Evolutionary conservation across 2,888 invertebrate genomes (phyloP).

Genomic region (Balanococcus diminutus): DNA sequence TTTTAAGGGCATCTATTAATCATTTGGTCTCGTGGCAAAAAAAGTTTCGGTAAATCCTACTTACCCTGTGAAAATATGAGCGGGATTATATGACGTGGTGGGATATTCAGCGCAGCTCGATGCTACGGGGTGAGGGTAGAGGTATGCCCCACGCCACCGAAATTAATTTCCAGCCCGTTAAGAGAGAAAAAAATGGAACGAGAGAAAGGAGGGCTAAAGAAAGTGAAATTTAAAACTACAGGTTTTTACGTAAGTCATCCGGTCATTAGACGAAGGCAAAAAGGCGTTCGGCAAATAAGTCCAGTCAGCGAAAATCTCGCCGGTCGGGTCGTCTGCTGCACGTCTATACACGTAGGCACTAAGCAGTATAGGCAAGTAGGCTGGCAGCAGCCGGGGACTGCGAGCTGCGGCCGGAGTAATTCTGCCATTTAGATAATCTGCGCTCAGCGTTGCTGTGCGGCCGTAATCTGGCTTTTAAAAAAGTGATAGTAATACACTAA

Average conservation of each 20-base stretch:
- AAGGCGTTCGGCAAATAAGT: neutral
- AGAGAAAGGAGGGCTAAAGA: too few relatives aligned
- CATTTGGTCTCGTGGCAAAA: too few relatives aligned
- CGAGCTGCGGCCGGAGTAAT: slow-evolving; percentile 18
- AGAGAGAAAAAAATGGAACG: neutral
- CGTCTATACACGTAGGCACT: neutral
- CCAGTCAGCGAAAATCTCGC: slow-evolving; percentile 9
- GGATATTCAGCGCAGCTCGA: neutral
- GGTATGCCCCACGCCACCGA: too few relatives aligned
- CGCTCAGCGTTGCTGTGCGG: neutral
- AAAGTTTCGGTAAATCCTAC: too few relatives aligned
- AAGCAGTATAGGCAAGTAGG: too few relatives aligned
- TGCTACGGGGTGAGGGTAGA: too few relatives aligned
- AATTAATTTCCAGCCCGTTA: neutral
- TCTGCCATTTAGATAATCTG: slow-evolving; percentile 55
- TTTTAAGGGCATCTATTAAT: too few relatives aligned
- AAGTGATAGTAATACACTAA: slow-evolving; percentile 50
- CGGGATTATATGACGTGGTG: neutral
- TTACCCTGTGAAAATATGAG: neutral
- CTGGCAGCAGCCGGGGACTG: too few relatives aligned
- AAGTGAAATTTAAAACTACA: slow-evolving; percentile 24
- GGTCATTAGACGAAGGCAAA: slow-evolving; percentile 13
- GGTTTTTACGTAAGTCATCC: neutral
- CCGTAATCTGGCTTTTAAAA: slow-evolving; percentile 51
- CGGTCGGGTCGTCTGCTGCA: neutral